Evolutionary conservation across 2,888 invertebrate genomes (phyloP).

Genomic region (Lasiommata megera): DNA sequence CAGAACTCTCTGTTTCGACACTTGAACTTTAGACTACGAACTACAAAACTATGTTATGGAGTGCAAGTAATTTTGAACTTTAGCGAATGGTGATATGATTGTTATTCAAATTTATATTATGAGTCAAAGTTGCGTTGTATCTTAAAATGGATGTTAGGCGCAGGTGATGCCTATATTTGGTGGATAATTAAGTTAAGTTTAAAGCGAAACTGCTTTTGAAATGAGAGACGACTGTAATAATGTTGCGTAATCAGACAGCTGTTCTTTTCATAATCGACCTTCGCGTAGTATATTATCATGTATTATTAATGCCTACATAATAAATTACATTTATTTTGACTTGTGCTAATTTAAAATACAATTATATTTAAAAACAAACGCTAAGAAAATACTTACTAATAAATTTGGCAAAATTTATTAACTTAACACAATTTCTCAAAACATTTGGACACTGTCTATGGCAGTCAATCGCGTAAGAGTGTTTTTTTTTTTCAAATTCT

Average conservation of each 20-base stretch:
- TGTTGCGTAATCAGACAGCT: neutral
- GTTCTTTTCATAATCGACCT: too few species aligned
- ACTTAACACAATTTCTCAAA: too few species aligned
- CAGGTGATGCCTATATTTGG: slow-evolving; percentile 25
- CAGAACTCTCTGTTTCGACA: slow-evolving; percentile 34
- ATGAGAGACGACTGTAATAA: neutral
- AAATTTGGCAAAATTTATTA: too few species aligned
- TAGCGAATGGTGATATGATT: slow-evolving; percentile 23
- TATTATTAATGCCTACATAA: too few species aligned
- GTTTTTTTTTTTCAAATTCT: too few species aligned
- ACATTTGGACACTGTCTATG: too few species aligned
- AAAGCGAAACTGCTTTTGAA: neutral
- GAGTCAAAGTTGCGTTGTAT: slow-evolving; percentile 22
- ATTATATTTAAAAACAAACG: too few species aligned
- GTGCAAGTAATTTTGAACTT: slow-evolving; percentile 30
- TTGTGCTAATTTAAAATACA: too few species aligned
- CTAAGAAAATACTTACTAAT: too few species aligned
- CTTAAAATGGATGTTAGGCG: slow-evolving; percentile 16
- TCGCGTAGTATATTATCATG: too few species aligned
- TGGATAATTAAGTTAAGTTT: slow-evolving; percentile 11
- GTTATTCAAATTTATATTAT: slow-evolving; percentile 19
- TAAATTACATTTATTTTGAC: too few species aligned
- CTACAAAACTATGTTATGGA: slow-evolving; percentile 27
- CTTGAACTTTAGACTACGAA: slow-evolving; percentile 34
- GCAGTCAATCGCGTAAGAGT: too few species aligned